Base-by-base conservation (phyloP, 2,888 invertebrate genomes). In the Volucella zonaria region DNA sequence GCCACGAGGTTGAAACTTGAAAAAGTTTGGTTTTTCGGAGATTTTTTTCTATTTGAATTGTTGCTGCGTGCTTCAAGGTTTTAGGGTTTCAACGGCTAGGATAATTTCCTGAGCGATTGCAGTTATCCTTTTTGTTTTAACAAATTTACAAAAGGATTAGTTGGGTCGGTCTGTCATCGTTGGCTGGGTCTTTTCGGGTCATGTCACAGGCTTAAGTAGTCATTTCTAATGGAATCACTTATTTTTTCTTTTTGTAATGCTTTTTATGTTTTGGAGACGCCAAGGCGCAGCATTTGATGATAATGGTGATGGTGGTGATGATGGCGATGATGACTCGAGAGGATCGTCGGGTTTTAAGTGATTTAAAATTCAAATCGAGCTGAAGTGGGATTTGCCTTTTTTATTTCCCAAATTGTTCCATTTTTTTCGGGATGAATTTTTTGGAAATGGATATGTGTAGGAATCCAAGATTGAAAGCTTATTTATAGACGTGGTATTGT, bases 121-220 rank as follows among this genome's bases (percentile, higher is more conserved):
- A 80, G 56, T 82, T 73, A 73, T 76, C 83, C 78, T 80, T 81
- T 80, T 81, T 83, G 86, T 87, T 87, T 88, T 87, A 87, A 87
- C 87, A 89, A 88, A 88, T 89, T 90, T 91, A 91, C 90, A 90
- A 90, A 91, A 89, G 91, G 91, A 91, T 91, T 91, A 91, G 89
- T 89, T 88, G 89, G 90, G 90, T 90, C 89, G 87, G 6, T 31
- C 45, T 59, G 49, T 66, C 14, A 75, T 49, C 56, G 42, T 38
- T 49, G 42, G 51, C 14, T 42, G 70, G 59, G 42, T 64, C 38
- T 15, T 56, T 70, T 75, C 68, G 82, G 75, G 79, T 61, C 78
- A 71, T 80, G 74, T 78, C 74, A 81, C 52, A 76, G 62, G 87
- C 86, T 87, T 87, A 81, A 76, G 56, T 68, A 88, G 87, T 87